phyloP scores from a whole-genome alignment of 2,888 invertebrate genomes.

The Lutraria lutraria region DNA sequence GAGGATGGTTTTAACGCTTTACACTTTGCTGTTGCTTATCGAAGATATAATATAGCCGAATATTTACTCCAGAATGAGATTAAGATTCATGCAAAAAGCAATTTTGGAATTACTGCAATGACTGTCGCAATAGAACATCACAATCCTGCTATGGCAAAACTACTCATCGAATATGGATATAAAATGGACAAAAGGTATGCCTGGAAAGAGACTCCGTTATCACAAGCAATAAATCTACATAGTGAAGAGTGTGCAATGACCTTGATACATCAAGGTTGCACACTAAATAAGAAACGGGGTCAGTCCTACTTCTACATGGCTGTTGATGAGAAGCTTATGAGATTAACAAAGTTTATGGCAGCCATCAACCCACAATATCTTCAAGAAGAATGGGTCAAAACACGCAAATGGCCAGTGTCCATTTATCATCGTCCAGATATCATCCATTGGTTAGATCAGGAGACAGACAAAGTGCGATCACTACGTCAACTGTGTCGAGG shows the following conservation, averaged over 20 bases:
- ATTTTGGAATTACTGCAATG: constrained; percentile 83
- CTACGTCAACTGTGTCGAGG: constrained; percentile 77
- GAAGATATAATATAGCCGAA: constrained; percentile 81
- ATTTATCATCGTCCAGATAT: constrained; percentile 80
- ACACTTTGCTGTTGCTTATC: constrained; percentile 82
- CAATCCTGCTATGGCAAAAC: constrained; percentile 80
- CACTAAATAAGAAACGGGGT: constrained; percentile 70
- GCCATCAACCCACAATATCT: constrained; percentile 78
- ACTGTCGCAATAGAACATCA: constrained; percentile 83
- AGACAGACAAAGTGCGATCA: constrained; percentile 71
- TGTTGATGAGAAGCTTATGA: constrained; percentile 79
- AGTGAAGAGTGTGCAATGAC: constrained; percentile 83
- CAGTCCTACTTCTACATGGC: constrained; percentile 80
- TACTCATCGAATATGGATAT: constrained; percentile 82
- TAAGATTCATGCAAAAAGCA: constrained; percentile 79
- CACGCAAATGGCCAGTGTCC: constrained; percentile 79
- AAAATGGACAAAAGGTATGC: constrained; percentile 80
- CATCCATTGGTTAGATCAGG: constrained; percentile 76
- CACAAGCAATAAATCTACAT: constrained; percentile 82
- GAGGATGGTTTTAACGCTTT: constrained; percentile 82
- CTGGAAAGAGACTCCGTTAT: constrained; percentile 83
- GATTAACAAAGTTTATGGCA: constrained; percentile 77
- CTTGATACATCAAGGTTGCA: constrained; percentile 82
- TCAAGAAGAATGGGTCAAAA: constrained; percentile 80
- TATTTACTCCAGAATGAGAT: constrained; percentile 78